Evolutionary conservation across 2,113 vertebrate genomes (phyloP), one percentile per base, ranked within the genome.

Genomic region (Gadus chalcogrammus): DNA sequence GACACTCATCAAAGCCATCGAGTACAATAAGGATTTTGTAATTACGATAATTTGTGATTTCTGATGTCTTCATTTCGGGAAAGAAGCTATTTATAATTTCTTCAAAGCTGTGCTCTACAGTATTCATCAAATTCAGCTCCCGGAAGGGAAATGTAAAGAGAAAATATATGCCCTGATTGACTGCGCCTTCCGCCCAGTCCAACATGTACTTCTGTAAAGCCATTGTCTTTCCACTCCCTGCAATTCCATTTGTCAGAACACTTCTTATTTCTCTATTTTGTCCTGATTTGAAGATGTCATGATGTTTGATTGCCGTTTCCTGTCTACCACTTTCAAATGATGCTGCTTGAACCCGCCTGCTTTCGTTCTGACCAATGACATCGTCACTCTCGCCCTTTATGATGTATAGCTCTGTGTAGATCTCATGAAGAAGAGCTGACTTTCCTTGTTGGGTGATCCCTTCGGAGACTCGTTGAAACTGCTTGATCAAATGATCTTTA

Each of bases 1-100:
- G 65, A 0, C 74, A 82, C 74, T 86, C 84, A 73, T 86, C 80
- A n/a, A 86, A 20, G n/a, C 84, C 84, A 77, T 86, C 84, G 52
- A 86, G 70, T 38, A 86, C 72, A 72, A 86, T 1, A 55, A 86
- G 27, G 64, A 79, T 79, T 0, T 22, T 0, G 0, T 84, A 81
- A 1, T 74, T 27, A 27, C 79, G 3, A 56, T 82, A 86, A 65
- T 86, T 20, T 0, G 0, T 0, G 75, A 86, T 84, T 74, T 86
- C 80, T 31, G 84, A 84, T 38, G 20, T 76, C 20, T n/a, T 20
- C 84, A 86, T 86, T 13, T 2, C 28, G 4, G 80, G 82, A 1
- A 65, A 62, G 16, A 85, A 81, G n/a, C 55, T 12, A 67, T 79
- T 5, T 28, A 85, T 0, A n/a, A 85, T 79, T 0, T 67, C 0